Percentiles rank a stretch among this genome's conserved stretches.
Evolutionary conservation across 2,113 vertebrate species (phyloP).

Genomic region (Cyphomyrus plagiostoma): DNA sequence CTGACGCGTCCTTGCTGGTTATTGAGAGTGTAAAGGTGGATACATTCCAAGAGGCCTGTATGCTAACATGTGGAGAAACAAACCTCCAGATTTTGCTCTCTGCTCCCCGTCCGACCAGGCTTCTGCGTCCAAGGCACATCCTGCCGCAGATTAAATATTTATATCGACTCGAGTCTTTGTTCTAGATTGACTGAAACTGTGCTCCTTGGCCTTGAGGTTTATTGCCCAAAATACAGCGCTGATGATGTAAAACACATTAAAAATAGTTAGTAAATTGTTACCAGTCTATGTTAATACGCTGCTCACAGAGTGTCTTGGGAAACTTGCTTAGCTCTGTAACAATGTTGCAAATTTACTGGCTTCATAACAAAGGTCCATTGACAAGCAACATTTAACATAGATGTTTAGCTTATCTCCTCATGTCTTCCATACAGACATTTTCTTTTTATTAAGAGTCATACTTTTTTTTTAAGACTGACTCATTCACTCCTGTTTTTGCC

Average conservation of each 20-base stretch:
- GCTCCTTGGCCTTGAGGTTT: neutral
- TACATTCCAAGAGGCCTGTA: neutral
- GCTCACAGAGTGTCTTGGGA: neutral
- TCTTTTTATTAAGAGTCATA: neutral
- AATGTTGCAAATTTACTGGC: neutral
- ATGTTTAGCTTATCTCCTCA: too few relatives aligned
- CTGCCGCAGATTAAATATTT: conserved; percentile 14
- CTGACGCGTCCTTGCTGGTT: neutral
- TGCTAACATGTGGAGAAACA: neutral
- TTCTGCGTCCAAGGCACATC: conserved; percentile 13
- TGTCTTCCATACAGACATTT: neutral
- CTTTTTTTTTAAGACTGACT: neutral
- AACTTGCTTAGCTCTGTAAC: neutral
- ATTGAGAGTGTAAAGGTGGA: neutral
- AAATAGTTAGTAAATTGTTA: neutral
- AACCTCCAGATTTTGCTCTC: neutral
- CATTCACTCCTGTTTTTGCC: neutral
- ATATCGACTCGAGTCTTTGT: conserved; percentile 1
- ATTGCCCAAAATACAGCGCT: neutral
- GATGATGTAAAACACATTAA: conserved; percentile 1
- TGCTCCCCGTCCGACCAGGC: neutral
- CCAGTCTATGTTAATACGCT: neutral
- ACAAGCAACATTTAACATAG: neutral
- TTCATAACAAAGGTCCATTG: neutral
- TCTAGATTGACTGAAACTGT: neutral